Base-by-base conservation (phyloP, 2,888 invertebrate species). In the Andrena praecox region DNA sequence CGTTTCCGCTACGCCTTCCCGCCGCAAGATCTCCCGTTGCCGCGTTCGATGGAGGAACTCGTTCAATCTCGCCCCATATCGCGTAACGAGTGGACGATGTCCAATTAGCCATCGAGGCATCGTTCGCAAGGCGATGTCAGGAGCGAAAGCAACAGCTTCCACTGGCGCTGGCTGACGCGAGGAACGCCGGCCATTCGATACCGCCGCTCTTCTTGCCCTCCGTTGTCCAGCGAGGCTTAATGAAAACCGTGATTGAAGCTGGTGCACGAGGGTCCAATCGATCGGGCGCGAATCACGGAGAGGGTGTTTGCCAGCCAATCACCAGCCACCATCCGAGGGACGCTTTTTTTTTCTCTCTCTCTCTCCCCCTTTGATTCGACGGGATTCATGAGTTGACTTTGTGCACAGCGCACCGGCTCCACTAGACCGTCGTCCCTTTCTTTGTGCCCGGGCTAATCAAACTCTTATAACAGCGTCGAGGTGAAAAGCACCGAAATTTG, bases 171-270 rank as follows among this genome's bases (percentile, higher is more conserved):
- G 35, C 77, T 63, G 74, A 84, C 70, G 74, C 66, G 74, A 70
- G 69, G 64, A 86, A 77, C 72, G 75, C 54, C 77, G 80, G 75
- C 60, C 68, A 76, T 88, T 86, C 76, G 84, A 86, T 72, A 50
- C 27, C 50, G 70, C 5, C 42, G 42, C 42, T 42, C 42, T 67
- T 48, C 64, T 71, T 72, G 63, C 76, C 83, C 80, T 82, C 52
- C 66, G 63, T 82, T 76, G 83, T 85, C 84, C 87, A 74, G 80
- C 68, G 67, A 64, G 80, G 89, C 90, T 89, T 92, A 91, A 92
- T 92, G 91, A 92, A 92, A 91, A 91, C 88, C 87, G 90, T 91
- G 91, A 91, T 92, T 91, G 91, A 90, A 89, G 90, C 85, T 85
- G 83, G 87, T 86, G 85, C 87, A 81, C 85, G 86, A 78, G 83